phyloP scores from a whole-genome alignment of 2,113 vertebrate species.

The Microtus montanus region DNA sequence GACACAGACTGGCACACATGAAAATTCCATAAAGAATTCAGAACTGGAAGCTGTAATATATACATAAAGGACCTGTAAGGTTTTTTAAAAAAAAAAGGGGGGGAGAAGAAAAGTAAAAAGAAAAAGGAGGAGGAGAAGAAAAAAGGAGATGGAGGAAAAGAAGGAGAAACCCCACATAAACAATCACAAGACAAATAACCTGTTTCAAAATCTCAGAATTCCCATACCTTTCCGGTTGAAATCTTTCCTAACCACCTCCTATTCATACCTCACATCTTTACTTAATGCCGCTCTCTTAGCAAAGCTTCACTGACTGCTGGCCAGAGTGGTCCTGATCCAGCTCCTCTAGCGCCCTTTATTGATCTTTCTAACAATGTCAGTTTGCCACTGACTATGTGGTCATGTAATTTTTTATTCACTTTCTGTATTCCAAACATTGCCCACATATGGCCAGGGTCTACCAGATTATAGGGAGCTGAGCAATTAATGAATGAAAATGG shows the following conservation, averaged over 20 bases:
- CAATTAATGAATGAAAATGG: conserved; percentile 14
- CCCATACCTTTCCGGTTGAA: neutral
- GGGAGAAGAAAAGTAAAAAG: neutral
- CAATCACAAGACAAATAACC: neutral
- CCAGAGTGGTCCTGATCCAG: neutral
- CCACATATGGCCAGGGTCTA: neutral
- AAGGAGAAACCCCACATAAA: neutral
- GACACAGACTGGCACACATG: neutral
- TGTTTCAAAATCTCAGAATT: neutral
- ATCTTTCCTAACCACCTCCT: neutral
- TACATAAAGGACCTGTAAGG: neutral
- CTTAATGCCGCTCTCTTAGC: neutral
- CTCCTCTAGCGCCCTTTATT: neutral
- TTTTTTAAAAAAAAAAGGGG: neutral
- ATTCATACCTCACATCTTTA: neutral
- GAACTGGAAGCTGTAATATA: neutral
- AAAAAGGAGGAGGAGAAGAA: neutral
- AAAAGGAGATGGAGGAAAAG: neutral
- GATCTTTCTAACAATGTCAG: neutral
- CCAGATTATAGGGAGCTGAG: neutral
- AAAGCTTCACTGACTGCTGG: neutral
- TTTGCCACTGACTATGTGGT: neutral
- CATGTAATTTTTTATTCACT: neutral
- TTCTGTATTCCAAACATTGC: neutral
- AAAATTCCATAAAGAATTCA: neutral